Evolutionary conservation across 2,113 vertebrate genomes (phyloP).

Genomic region (Anhinga anhinga): DNA sequence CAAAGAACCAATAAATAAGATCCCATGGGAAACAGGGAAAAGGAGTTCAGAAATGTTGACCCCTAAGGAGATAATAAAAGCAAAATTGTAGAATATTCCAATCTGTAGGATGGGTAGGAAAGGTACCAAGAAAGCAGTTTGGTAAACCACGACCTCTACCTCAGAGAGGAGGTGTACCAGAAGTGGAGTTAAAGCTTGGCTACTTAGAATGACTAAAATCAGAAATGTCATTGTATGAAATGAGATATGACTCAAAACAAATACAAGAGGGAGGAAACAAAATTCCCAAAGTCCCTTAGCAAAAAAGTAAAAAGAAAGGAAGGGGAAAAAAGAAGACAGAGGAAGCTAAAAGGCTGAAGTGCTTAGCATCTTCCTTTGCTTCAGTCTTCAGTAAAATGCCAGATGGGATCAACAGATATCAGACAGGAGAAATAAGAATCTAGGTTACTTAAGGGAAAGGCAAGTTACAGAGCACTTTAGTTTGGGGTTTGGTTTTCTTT

Average conservation of each 20-base stretch:
- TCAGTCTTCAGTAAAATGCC: not conserved
- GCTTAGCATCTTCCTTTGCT: not conserved
- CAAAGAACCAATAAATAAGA: not conserved
- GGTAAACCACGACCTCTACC: not conserved
- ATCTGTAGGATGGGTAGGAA: not conserved
- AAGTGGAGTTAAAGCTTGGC: not conserved
- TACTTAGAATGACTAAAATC: not conserved
- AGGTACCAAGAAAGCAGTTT: not conserved
- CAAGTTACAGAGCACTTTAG: not conserved
- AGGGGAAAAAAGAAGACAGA: not conserved
- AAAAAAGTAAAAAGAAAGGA: no score
- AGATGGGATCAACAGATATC: not conserved
- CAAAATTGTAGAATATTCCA: not conserved
- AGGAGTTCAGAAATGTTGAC: not conserved
- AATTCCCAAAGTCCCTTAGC: not conserved
- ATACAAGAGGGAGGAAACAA: not conserved
- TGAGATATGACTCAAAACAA: not conserved
- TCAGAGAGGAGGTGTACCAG: not conserved
- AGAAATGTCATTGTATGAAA: not conserved
- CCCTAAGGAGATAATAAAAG: not conserved
- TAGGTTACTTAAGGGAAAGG: not conserved
- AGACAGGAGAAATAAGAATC: not conserved
- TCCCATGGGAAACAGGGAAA: not conserved
- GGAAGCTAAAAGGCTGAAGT: not conserved
- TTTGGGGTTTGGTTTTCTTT: not conserved